phyloP scores from a whole-genome alignment of 2,888 invertebrate species.

The Pristionchus arcanus region DNA sequence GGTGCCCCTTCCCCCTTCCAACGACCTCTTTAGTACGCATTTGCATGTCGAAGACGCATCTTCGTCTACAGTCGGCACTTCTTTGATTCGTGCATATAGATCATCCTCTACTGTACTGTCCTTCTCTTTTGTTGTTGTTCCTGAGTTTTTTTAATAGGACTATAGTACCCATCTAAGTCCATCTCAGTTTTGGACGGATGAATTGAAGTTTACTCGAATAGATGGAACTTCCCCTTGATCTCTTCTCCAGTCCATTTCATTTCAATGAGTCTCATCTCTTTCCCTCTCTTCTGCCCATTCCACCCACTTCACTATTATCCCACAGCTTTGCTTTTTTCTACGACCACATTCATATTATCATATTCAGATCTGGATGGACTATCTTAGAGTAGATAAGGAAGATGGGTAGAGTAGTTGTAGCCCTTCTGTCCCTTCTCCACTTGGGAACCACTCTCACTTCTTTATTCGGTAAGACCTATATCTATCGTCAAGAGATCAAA shows the following conservation, averaged over 20 bases:
- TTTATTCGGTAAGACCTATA: slow-evolving; percentile 11
- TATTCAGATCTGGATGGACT: neutral
- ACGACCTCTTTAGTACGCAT: slow-evolving; percentile 28
- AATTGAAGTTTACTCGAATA: slow-evolving; percentile 1
- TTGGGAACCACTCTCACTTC: slow-evolving; percentile 24
- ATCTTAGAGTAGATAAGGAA: neutral
- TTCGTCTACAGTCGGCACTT: neutral
- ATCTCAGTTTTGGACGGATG: neutral
- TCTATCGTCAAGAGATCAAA: neutral
- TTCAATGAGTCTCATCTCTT: slow-evolving; percentile 50
- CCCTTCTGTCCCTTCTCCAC: slow-evolving; percentile 15
- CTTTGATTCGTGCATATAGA: neutral
- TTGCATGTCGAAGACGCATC: slow-evolving; percentile 24
- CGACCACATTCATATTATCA: neutral
- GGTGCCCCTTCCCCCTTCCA: neutral
- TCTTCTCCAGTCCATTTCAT: slow-evolving; percentile 48
- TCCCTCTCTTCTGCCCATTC: slow-evolving; percentile 28
- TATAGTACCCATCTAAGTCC: too few relatives aligned
- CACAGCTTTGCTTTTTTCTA: neutral
- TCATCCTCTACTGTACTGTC: neutral
- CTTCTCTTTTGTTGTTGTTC: neutral
- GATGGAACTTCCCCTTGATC: slow-evolving; percentile 8
- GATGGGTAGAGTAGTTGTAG: slow-evolving; percentile 31
- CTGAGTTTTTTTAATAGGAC: too few relatives aligned
- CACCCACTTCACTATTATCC: neutral